Base-by-base conservation (phyloP, 2,113 vertebrate species). In the Coptodon bakossiorum region DNA sequence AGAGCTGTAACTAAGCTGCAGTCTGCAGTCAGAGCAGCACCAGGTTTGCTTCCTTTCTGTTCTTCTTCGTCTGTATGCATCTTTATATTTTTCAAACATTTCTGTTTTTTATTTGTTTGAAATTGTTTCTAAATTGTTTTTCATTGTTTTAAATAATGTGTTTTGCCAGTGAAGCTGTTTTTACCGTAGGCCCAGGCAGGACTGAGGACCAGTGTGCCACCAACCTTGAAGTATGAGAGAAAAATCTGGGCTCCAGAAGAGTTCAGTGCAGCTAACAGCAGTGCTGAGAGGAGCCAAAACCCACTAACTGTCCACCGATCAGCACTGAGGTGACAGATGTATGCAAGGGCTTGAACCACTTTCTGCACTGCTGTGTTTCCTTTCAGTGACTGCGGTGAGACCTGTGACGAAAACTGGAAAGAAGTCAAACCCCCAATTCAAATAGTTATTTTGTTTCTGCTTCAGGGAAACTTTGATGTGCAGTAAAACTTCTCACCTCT, bases 161-260 rank as follows among this genome's bases (percentile, higher is more conserved):
- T 36, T 63, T 34, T 11, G 31, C 29, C 59, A 36, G 16, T 1
- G 5, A 38, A 22, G 29, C 61, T 36, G 1, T 22, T 14, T 24
- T 71, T 40, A 5, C n/a, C 4, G 5, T 6, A 0, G 1, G 2
- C 0, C 0, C 0, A 0, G 3, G 4, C 3, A 11, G 82, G 90
- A 0, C 1, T 5, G 6, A 87, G 6, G 0, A 3, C 11, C 4
- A 92, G 13, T 2, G 0, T 1, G 0, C 19, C 36, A 1, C 73
- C 86, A 3, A 13, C 1, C 11, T 13, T 24, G 36, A 14, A 40
- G 36, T 40, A 68, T 9, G 63, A 68, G n/a, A 22, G 36, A 2
- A 68, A 4, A 14, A 40, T 40, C 0, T 13, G 63, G 36, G 7
- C 36, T 68, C n/a, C 63, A 40, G 36, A n/a, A 40, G 36, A 71